phyloP scores from a whole-genome alignment of 2,888 invertebrate genomes.

The Taphrorychus bicolor region DNA sequence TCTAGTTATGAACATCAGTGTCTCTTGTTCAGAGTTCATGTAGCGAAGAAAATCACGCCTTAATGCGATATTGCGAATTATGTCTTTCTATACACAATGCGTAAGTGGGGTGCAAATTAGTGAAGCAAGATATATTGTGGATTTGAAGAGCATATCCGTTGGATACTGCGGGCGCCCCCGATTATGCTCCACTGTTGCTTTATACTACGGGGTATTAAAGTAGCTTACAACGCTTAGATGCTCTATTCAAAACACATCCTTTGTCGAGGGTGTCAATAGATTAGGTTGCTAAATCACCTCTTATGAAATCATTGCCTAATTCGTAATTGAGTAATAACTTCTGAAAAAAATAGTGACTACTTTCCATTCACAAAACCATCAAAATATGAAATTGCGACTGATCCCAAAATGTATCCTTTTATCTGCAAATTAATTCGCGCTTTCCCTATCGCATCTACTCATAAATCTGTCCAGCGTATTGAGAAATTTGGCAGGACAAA shows the following conservation, averaged over 20 bases:
- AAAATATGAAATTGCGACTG: neutral
- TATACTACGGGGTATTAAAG: slow-evolving; percentile 34
- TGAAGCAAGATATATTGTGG: slow-evolving; percentile 38
- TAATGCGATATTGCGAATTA: slow-evolving; percentile 49
- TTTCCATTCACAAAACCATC: neutral
- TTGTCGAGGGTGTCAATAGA: slow-evolving; percentile 26
- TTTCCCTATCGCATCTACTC: slow-evolving; percentile 36
- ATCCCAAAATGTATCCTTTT: slow-evolving; percentile 5
- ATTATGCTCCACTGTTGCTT: slow-evolving; percentile 30
- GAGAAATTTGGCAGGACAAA: slow-evolving; percentile 42
- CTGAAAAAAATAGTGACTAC: neutral
- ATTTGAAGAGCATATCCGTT: slow-evolving; percentile 33
- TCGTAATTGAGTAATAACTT: neutral
- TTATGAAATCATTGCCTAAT: neutral
- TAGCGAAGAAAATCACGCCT: slow-evolving; percentile 53
- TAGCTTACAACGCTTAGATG: slow-evolving; percentile 28
- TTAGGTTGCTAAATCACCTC: neutral
- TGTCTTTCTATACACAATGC: slow-evolving; percentile 42
- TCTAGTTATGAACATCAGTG: slow-evolving; percentile 4
- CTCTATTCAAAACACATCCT: slow-evolving; percentile 29
- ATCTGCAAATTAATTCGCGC: slow-evolving; percentile 26
- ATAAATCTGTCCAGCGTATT: slow-evolving; percentile 40
- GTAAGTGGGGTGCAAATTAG: slow-evolving; percentile 43
- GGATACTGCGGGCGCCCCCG: slow-evolving; percentile 30
- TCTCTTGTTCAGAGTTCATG: slow-evolving; percentile 52